Percentiles rank a stretch among this genome's conserved stretches.
phyloP scores from a whole-genome alignment of 2,888 invertebrate species.

The Baronia brevicornis region DNA sequence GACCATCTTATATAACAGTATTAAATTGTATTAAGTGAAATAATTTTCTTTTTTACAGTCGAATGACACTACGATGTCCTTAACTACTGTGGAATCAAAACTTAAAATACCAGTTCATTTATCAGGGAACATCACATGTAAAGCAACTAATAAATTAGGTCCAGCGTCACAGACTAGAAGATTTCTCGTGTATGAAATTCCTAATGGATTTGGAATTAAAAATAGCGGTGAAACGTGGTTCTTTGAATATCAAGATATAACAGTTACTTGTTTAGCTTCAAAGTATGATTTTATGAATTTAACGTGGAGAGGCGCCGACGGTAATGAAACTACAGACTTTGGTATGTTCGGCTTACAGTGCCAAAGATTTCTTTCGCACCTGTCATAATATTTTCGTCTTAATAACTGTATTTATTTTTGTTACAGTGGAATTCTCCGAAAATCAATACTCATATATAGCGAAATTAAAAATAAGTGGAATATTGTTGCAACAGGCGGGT shows the following conservation, averaged over 20 bases:
- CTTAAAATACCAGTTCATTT: conserved; percentile 29
- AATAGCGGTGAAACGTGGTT: conserved; percentile 36
- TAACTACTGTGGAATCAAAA: conserved; percentile 33
- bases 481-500: conserved; percentile 37
- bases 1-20: not conserved
- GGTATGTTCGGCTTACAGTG: conserved; percentile 26
- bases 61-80: conserved; percentile 18
- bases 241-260: conserved; percentile 35
- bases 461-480: conserved; percentile 36
- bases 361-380: not conserved
- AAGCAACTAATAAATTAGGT: conserved; percentile 28
- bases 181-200: conserved; percentile 46
- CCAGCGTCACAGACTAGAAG: conserved; percentile 16
- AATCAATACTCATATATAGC: conserved; percentile 42
- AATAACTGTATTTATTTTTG: conserved; percentile 7
- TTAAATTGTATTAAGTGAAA: not conserved
- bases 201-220: conserved; percentile 47
- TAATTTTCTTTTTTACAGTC: conserved; percentile 24
- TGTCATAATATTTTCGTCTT: not conserved
- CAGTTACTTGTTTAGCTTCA: conserved; percentile 48
- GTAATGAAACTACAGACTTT: conserved; percentile 19
- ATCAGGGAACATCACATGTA: conserved; percentile 45
- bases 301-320: conserved; percentile 38
- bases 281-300: conserved; percentile 41
- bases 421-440: conserved; percentile 32